Evolutionary conservation across 2,113 vertebrate genomes (phyloP).

Genomic region (Chaetorhynchus papuensis): DNA sequence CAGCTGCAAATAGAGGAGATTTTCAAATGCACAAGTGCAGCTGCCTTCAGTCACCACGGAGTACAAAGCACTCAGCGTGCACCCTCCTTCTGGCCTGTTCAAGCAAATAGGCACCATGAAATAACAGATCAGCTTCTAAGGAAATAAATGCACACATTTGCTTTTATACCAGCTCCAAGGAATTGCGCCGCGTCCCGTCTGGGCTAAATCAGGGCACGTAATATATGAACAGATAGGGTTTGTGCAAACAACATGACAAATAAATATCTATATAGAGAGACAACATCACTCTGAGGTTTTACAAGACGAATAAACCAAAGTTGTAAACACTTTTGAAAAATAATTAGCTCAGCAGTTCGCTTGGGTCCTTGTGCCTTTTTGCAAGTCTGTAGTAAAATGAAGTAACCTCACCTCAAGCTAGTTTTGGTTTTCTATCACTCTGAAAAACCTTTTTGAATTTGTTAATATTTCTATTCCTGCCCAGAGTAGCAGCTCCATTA

Average conservation of each 20-base stretch:
- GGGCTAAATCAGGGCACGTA: background rate
- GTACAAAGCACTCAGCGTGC: background rate
- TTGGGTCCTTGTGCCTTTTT: background rate
- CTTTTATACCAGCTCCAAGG: background rate
- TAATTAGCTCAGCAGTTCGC: background rate
- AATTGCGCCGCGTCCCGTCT: background rate
- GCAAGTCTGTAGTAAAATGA: background rate
- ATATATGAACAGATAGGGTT: background rate
- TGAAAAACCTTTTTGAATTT: background rate
- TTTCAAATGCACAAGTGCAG: background rate
- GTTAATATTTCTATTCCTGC: background rate
- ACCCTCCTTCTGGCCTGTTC: background rate
- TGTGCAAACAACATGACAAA: background rate
- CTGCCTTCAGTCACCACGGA: background rate
- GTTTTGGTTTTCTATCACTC: background rate
- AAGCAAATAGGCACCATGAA: background rate
- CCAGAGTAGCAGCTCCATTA: background rate
- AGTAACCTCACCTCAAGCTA: background rate
- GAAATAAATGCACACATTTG: background rate
- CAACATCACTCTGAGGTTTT: background rate
- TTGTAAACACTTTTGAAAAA: background rate
- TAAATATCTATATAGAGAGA: background rate
- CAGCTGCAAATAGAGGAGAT: background rate
- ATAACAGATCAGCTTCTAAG: background rate
- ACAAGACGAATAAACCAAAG: background rate